Evolutionary conservation across 2,888 invertebrate species (phyloP), one percentile per base, ranked within the genome.

Genomic region (Ectemnius continuus): DNA sequence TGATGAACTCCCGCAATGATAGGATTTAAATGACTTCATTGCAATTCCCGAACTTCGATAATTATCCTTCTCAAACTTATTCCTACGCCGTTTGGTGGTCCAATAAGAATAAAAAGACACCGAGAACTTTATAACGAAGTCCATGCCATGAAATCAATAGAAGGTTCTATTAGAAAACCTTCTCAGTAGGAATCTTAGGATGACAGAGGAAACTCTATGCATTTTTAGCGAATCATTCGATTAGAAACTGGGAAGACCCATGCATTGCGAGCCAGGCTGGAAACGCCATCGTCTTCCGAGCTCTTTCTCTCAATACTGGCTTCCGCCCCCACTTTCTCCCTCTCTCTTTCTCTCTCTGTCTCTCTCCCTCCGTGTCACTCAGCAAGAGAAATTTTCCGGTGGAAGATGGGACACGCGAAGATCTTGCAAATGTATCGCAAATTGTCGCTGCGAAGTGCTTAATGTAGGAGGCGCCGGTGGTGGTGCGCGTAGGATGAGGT

Each of bases 391-490:
- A 83, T 82, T 85, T 82, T 85, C 77, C 76, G 64, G 59, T 46
- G 73, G 59, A 71, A 75, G 75, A 76, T 79, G 75, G 78, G 76
- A 48, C 56, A 65, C 64, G 74, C 52, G 52, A 52, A 52, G 76
- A 77, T 74, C 69, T 70, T 71, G 87, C 88, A 90, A 91, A 90
- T 91, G 90, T 91, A 90, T 90, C 88, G 87, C 82, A 90, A 91
- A 91, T 91, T 90, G 91, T 90, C 88, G 88, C 83, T 82, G 84
- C 85, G 81, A 87, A 90, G 90, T 90, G 89, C 90, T 90, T 90
- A 90, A 90, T 90, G 90, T 85, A 87, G 82, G 84, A 86, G 87
- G 84, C 81, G 83, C 72, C 52, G 80, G 73, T 36, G 64, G 65
- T 70, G 74, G 69, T 63, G 75, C 66, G 66, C 75, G 72, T 69